Conservation (phyloP, 2,888 invertebrate species). For the Oligia strigilis region DNA sequence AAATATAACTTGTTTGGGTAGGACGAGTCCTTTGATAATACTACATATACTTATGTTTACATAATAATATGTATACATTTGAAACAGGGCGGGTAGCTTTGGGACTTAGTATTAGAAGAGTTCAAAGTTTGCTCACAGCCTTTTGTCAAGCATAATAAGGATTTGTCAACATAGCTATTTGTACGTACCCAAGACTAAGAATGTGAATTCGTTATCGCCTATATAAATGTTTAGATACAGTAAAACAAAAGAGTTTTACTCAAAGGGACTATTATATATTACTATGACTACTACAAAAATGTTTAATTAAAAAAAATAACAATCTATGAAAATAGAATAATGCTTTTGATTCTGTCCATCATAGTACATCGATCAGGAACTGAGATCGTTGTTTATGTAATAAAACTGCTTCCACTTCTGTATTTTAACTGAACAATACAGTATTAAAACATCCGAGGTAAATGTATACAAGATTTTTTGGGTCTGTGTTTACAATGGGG, state of each 20-base stretch:
- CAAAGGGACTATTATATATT: no score
- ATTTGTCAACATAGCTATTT: not conserved
- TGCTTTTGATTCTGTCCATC: not conserved
- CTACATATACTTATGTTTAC: conserved; percentile 9
- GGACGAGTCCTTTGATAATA: conserved; percentile 51
- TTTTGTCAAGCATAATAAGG: not conserved
- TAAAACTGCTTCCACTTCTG: no score
- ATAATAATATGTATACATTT: conserved; percentile 9
- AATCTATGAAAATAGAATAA: no score
- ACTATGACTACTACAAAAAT: not conserved
- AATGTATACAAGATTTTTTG: not conserved
- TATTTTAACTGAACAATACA: not conserved
- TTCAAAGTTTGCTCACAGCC: conserved; percentile 2
- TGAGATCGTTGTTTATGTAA: not conserved
- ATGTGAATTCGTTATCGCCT: not conserved
- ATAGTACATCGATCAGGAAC: no score
- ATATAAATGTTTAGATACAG: not conserved
- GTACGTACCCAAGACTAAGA: not conserved
- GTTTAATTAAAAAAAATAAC: not conserved
- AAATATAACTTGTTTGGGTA: conserved; percentile 58
- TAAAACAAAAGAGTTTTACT: not conserved
- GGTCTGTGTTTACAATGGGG: not conserved
- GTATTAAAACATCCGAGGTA: not conserved
- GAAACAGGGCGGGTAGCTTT: conserved; percentile 5
- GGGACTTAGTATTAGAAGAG: conserved; percentile 3